Conservation (phyloP, 2,113 vertebrate genomes). For the Bothrops jararaca region DNA sequence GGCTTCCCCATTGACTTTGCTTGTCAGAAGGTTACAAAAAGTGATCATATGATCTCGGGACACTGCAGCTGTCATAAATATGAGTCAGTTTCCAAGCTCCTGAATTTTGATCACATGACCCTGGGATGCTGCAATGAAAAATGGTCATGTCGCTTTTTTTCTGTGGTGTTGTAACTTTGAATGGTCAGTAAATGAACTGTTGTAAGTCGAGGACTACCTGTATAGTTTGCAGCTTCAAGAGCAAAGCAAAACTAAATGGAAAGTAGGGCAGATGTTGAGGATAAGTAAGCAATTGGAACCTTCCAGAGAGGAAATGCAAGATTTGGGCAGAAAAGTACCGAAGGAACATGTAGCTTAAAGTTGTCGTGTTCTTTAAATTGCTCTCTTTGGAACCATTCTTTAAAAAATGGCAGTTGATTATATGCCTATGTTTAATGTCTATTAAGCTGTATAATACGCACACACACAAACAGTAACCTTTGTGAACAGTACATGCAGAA, state of each 20-base stretch:
- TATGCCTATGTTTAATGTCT: not conserved
- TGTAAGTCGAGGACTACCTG: not conserved
- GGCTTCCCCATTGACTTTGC: not conserved
- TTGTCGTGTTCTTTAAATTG: not conserved
- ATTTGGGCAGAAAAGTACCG: not conserved
- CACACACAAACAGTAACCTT: not conserved
- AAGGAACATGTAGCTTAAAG: not conserved
- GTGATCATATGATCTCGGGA: not conserved
- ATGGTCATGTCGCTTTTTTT: not conserved
- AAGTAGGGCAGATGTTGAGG: not conserved
- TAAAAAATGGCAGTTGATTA: not conserved
- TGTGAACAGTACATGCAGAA: constrained; percentile 1
- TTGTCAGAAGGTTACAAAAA: not conserved
- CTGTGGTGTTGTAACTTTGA: not conserved
- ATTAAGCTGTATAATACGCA: not conserved
- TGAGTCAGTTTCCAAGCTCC: not conserved
- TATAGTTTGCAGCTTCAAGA: not conserved
- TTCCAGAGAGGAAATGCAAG: not conserved
- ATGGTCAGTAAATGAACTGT: not conserved
- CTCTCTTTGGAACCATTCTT: not conserved
- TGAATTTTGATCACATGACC: not conserved
- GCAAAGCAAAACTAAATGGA: not conserved
- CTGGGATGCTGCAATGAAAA: not conserved
- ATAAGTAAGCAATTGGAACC: not conserved
- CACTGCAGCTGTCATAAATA: not conserved